Evolutionary conservation across 2,113 vertebrate species (phyloP), one percentile per base, ranked within the genome.

Genomic region (Machaerirhynchus nigripectus): DNA sequence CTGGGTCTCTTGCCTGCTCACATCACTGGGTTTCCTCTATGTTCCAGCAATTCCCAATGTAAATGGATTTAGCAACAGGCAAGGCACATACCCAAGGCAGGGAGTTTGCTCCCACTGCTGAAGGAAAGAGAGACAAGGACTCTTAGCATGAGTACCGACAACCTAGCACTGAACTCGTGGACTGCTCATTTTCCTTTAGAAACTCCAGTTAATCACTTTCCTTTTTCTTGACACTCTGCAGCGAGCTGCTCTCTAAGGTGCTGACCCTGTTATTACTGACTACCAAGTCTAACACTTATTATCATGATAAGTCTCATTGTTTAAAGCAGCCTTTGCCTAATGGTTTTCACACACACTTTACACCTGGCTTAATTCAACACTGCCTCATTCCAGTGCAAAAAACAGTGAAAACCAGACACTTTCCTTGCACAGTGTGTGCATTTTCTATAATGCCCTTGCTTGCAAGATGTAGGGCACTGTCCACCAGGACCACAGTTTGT

Each of bases 131-230:
- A 87, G 49, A 70, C 39, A 90, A 80, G 94, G 33, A 23, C 44
- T 80, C 42, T 46, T 69, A 87, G 46, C 26, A 27, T 11, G 20
- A 63, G 42, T 87, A 60, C 27, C 73, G 77, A 46, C 26, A 50
- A 37, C n/a, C 42, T 52, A 87, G 44, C 59, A 44, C 52, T 88
- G 92, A 91, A 63, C 39, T 67, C n/a, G 23, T 17, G 22, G 87
- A 77, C 50, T 87, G 85, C 49, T 86, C 90, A 52, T 96, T 94
- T 96, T 93, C 75, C 84, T 82, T 70, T 68, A 22, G 71, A 97
- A 95, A 76, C 55, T 70, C 37, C 57, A 90, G 75, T 78, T 96
- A 94, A 97, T 93, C 75, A 94, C 74, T 80, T 94, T 85, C 78
- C 27, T 26, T 93, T 86, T 94, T 40, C 82, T 10, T 95, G 92